phyloP scores from a whole-genome alignment of 2,888 invertebrate species.

The Rhopalosiphum nymphaeae region DNA sequence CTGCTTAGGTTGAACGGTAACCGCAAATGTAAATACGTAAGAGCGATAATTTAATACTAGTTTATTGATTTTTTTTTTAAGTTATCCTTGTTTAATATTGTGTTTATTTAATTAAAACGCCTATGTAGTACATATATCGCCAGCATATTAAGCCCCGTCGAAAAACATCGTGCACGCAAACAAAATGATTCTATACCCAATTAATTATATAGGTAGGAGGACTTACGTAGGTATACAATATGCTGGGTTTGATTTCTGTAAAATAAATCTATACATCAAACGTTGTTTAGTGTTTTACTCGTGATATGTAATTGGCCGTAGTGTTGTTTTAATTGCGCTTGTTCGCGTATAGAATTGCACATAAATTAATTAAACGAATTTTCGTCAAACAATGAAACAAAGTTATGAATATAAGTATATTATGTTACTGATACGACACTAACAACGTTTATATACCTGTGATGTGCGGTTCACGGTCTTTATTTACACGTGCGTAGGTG shows the following conservation, averaged over 20 bases:
- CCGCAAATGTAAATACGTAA: not conserved
- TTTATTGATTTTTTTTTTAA: not conserved
- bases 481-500: not conserved
- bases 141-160: not conserved
- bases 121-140: not conserved
- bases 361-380: slow-evolving; percentile 40
- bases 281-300: not conserved
- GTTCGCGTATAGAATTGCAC: not conserved
- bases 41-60: not conserved
- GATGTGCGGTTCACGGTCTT: not conserved
- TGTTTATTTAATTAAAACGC: not conserved
- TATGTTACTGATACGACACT: not conserved
- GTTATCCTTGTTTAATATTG: not conserved
- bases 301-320: not conserved
- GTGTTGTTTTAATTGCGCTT: slow-evolving; percentile 35
- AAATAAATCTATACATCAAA: not conserved
- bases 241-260: not conserved
- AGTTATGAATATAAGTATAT: not conserved
- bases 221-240: not conserved
- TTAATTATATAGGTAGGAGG: not conserved
- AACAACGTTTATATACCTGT: too few species aligned
- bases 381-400: not conserved
- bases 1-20: not conserved
- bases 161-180: not conserved
- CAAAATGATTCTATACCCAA: not conserved